phyloP scores from a whole-genome alignment of 2,888 invertebrate genomes.

The Tiphia femorata region DNA sequence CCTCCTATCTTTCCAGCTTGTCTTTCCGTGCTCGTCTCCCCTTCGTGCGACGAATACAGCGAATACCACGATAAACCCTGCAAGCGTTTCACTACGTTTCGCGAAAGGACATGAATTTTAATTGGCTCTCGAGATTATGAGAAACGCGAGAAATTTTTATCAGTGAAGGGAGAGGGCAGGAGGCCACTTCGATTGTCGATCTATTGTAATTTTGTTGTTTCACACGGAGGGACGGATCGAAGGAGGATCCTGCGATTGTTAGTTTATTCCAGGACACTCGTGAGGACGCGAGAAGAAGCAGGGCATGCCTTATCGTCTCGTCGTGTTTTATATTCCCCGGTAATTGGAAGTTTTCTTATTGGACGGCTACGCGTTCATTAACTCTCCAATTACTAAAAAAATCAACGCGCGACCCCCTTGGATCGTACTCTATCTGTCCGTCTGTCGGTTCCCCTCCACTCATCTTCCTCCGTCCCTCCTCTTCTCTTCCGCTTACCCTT shows the following conservation, averaged over 20 bases:
- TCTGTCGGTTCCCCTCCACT: constrained; percentile 17
- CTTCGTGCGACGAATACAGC: too few relatives aligned
- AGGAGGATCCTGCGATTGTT: neutral
- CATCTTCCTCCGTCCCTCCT: constrained; percentile 13
- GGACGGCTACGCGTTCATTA: constrained; percentile 45
- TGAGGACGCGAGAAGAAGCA: constrained; percentile 12
- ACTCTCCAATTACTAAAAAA: constrained; percentile 50
- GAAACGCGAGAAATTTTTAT: too few relatives aligned
- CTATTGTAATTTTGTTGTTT: too few relatives aligned
- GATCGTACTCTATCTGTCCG: constrained; percentile 11
- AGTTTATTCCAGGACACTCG: neutral
- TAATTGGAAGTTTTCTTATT: constrained; percentile 62
- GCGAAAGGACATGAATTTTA: too few relatives aligned
- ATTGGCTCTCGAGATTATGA: too few relatives aligned
- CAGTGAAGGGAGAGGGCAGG: too few relatives aligned
- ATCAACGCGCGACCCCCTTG: constrained; percentile 7
- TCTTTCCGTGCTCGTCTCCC: neutral
- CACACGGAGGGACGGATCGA: too few relatives aligned
- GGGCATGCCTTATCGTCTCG: constrained; percentile 60
- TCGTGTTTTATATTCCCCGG: constrained; percentile 51
- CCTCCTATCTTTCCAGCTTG: neutral
- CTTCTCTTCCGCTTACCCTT: constrained; percentile 9
- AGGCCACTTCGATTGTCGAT: too few relatives aligned
- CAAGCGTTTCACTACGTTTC: too few relatives aligned
- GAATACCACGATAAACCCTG: too few relatives aligned